These are phyloP conservation scores for Caenorhabditis parvicauda DNA, from an alignment of 2,888 invertebrate species.

Conservation along the genomic window DNA sequence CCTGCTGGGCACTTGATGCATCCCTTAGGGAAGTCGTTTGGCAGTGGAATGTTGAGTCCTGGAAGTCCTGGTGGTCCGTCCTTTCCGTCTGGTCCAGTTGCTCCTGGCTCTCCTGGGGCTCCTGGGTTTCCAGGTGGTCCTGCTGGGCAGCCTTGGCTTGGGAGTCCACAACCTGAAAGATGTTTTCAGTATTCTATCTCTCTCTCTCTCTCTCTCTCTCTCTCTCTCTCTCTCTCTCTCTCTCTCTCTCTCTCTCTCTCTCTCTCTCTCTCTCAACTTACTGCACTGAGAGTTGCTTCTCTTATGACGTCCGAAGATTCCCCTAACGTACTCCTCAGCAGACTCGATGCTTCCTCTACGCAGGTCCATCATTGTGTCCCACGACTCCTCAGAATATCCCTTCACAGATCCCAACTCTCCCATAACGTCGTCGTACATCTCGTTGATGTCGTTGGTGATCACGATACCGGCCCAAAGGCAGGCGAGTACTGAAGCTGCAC, in stretches of 20 bases:
- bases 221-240: too few relatives aligned
- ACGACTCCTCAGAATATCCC: slow-evolving; percentile 48
- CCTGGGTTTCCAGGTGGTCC: slow-evolving; percentile 51
- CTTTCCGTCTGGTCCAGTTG: slow-evolving; percentile 46
- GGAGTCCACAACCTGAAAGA: slow-evolving; percentile 49
- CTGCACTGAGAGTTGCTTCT: slow-evolving; percentile 39
- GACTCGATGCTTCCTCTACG: slow-evolving; percentile 36
- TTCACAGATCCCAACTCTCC: slow-evolving; percentile 42
- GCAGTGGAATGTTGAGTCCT: slow-evolving; percentile 40
- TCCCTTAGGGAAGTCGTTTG: slow-evolving; percentile 38
- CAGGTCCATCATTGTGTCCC: slow-evolving; percentile 40
- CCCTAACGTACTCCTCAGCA: slow-evolving; percentile 37
- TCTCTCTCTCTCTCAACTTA: not conserved
- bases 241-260: not conserved
- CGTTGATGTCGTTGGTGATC: slow-evolving; percentile 48
- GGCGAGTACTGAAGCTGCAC: slow-evolving; percentile 32
- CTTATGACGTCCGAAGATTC: slow-evolving; percentile 50
- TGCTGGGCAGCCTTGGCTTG: slow-evolving; percentile 42
- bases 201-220: slow-evolving; percentile 2
- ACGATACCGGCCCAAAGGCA: slow-evolving; percentile 44
- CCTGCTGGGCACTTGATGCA: slow-evolving; percentile 51
- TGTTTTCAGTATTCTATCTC: too few relatives aligned
- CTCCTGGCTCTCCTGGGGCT: slow-evolving; percentile 48
- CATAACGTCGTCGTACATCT: slow-evolving; percentile 51
- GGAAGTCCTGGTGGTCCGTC: slow-evolving; percentile 47